Base-by-base conservation (phyloP, 1,140 invertebrate species). In the Gryllus bimaculatus region DNA sequence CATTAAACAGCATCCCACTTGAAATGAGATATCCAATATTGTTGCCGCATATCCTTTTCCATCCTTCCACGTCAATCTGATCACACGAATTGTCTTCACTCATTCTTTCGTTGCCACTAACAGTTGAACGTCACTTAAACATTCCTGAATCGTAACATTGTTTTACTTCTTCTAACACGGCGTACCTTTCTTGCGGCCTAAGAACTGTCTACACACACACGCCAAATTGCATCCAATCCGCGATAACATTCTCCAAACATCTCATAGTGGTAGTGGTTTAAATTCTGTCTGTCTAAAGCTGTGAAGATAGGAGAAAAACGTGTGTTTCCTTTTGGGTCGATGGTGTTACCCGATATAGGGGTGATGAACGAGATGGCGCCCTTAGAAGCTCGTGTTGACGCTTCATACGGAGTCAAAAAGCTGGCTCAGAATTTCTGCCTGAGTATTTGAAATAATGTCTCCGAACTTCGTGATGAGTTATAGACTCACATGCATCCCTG, bases 191-290 rank as follows among this genome's bases (percentile, higher is more conserved):
- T 93, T 91, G 75, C 87, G 86, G 66, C 96, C 96, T n/a, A 98
- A 87, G 84, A 98, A 97, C 93, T 93, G 86, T 98, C 94, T 20
- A 98, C 90, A 98, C 95, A 87, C 96, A 98, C 74, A 98, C 90
- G 81, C 96, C 96, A 86, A 93, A 98, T 76, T 89, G 87, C 83
- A 95, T 91, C 90, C 98, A 92, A 82, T 96, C 95, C 76, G 89
- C 88, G 15, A 96, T 49, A 97, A 91, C 83, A 90, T 91, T 74
- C 89, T 86, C 83, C 92, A 93, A 78, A 94, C 89, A 79, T 90
- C 89, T 92, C 74, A 88, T 85, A 6, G 86, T 86, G 66, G 88
- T 85, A 80, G n/a, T n/a, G n/a, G n/a, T 88, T 86, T 82, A 84
- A 84, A 82, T 87, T 88, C 80, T 88, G 87, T 82, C 85, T 87